These are phyloP conservation scores for Hippocampus comes DNA, from an alignment of 2,113 vertebrate species.

Conservation along the genomic window DNA sequence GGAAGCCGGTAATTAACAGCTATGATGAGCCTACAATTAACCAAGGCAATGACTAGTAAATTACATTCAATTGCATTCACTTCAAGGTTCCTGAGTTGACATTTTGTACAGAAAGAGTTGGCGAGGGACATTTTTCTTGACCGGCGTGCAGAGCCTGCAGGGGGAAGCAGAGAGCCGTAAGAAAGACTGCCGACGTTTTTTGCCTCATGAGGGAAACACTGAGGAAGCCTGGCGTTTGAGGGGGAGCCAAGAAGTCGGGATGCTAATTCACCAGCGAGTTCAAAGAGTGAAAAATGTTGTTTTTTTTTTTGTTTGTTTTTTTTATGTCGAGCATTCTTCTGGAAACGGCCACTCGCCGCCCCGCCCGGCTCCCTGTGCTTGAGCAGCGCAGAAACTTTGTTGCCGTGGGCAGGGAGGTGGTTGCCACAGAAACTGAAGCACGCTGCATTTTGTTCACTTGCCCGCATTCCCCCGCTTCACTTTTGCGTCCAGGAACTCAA, in stretches of 20 bases:
- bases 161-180: constrained; percentile 56
- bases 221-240: not conserved
- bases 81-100: not conserved
- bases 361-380: constrained; percentile 44
- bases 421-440: constrained; percentile 68
- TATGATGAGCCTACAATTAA: not conserved
- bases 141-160: constrained; percentile 33
- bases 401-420: constrained; percentile 59
- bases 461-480: constrained; percentile 26
- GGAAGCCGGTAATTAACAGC: not conserved
- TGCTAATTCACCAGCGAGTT: constrained; percentile 20
- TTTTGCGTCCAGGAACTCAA: constrained; percentile 20
- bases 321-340: not conserved
- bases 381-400: constrained; percentile 58
- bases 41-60: not conserved
- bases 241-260: not conserved
- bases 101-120: not conserved
- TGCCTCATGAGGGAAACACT: constrained; percentile 15
- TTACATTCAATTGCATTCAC: not conserved
- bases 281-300: constrained; percentile 11
- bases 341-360: constrained; percentile 6
- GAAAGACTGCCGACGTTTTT: constrained; percentile 18
- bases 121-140: not conserved
- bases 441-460: constrained; percentile 28
- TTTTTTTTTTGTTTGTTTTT: not conserved